A percentile compares a stretch with the other conserved stretches of the same genome.
These are phyloP conservation scores for Pecten maximus DNA, from an alignment of 2,888 invertebrate species.

Conservation along the genomic window DNA sequence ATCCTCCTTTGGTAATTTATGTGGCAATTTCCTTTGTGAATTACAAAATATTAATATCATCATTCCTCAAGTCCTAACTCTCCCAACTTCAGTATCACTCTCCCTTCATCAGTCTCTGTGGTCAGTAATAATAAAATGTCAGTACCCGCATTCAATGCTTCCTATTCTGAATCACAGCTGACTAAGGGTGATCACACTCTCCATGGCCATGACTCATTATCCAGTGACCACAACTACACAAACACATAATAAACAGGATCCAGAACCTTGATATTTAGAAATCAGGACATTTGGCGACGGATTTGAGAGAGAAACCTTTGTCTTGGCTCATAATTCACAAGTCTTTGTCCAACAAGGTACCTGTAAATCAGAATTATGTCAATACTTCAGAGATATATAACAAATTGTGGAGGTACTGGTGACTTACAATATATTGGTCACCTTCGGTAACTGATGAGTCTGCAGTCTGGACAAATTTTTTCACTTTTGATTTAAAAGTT, in stretches of 20 bases:
- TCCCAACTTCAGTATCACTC: neutral
- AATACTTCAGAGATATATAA: too few species aligned
- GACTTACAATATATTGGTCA: too few species aligned
- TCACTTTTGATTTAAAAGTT: too few species aligned
- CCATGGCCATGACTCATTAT: neutral
- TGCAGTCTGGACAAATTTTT: too few species aligned
- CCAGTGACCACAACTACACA: neutral
- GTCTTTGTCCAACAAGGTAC: constrained; percentile 95
- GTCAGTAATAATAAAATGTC: neutral
- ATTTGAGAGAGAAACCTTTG: constrained; percentile 39
- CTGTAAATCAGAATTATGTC: constrained; percentile 75
- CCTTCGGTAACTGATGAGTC: too few species aligned
- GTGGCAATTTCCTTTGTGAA: neutral
- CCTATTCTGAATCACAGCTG: neutral
- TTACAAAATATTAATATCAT: neutral
- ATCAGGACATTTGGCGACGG: constrained; percentile 17
- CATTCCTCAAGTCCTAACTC: neutral
- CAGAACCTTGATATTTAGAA: neutral
- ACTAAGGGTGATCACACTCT: neutral
- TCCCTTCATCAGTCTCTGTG: neutral
- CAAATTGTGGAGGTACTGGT: too few species aligned
- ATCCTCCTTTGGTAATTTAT: neutral
- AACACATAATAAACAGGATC: neutral
- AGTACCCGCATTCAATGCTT: neutral
- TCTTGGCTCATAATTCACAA: constrained; percentile 94